phyloP scores from a whole-genome alignment of 2,113 vertebrate species.

The Motacilla tschutschensis region DNA sequence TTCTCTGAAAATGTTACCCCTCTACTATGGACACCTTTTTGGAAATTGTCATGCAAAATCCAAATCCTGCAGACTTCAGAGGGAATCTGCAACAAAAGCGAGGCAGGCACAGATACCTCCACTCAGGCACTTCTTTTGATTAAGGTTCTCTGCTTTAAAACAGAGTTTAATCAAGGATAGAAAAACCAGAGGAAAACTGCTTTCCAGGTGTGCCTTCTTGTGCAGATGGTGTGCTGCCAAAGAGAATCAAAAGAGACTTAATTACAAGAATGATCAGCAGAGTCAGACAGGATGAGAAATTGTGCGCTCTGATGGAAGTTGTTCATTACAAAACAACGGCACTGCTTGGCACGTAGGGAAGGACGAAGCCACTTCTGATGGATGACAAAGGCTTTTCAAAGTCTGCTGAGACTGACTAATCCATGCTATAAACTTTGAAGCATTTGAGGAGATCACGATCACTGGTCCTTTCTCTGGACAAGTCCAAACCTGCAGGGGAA shows the following conservation, averaged over 20 bases:
- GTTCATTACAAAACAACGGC: constrained; percentile 46
- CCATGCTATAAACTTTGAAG: background rate
- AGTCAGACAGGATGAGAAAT: constrained; percentile 42
- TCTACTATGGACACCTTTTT: background rate
- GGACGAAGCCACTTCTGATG: background rate
- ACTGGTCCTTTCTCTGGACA: background rate
- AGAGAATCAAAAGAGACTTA: constrained; percentile 56
- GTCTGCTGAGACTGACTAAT: background rate
- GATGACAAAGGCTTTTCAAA: constrained; percentile 24
- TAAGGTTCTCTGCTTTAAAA: constrained; percentile 54
- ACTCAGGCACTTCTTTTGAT: constrained; percentile 44
- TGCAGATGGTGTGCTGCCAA: constrained; percentile 58
- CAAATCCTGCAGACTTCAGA: constrained; percentile 8
- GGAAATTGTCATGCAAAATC: constrained; percentile 37
- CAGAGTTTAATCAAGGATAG: constrained; percentile 63
- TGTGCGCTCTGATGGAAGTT: constrained; percentile 41
- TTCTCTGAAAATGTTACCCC: background rate
- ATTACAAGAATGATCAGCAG: constrained; percentile 54
- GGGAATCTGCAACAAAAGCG: constrained; percentile 1
- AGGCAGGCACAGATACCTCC: background rate
- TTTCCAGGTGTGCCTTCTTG: constrained; percentile 61
- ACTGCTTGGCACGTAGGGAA: background rate
- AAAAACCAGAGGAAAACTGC: constrained; percentile 29
- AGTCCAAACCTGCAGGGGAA: background rate
- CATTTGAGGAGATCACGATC: background rate